Evolutionary conservation across 2,888 invertebrate genomes (phyloP).

Genomic region (Xestobium rufovillosum): DNA sequence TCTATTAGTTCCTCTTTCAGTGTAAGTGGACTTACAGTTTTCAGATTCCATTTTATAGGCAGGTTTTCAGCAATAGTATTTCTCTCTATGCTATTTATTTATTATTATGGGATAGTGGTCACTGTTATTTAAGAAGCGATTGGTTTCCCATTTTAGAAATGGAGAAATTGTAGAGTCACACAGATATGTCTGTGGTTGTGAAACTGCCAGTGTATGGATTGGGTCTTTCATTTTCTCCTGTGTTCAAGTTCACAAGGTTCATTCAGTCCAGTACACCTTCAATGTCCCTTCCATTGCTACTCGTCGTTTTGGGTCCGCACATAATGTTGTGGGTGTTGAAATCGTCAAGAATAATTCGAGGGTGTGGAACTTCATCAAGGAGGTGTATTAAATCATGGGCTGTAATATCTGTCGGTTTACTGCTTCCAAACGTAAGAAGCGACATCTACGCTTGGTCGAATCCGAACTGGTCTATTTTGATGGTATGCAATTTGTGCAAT

Average conservation of each 20-base stretch:
- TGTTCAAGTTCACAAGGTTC: no score
- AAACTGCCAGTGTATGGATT: constrained; percentile 7
- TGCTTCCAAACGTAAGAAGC: constrained; percentile 3
- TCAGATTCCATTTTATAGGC: background rate
- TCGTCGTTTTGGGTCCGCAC: constrained; percentile 7
- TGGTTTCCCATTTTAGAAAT: constrained; percentile 6
- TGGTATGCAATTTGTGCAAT: constrained; percentile 2
- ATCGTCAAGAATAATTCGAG: constrained; percentile 8
- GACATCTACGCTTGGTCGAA: constrained; percentile 8
- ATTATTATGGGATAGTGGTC: constrained; percentile 9
- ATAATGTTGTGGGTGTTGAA: constrained; percentile 10
- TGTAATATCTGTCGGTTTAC: background rate
- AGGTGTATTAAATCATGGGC: background rate
- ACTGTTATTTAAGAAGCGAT: constrained; percentile 2
- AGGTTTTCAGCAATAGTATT: background rate
- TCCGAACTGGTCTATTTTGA: no score
- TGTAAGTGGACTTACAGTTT: background rate
- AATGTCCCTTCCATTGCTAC: no score
- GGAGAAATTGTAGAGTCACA: constrained; percentile 6
- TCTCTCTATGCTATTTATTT: background rate
- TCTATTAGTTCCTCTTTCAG: no score
- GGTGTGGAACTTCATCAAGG: constrained; percentile 5
- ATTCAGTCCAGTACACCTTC: no score
- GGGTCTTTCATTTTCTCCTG: background rate
- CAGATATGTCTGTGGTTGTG: constrained; percentile 7